Percentiles rank a stretch among this genome's conserved stretches.
Evolutionary conservation across 2,797 vertebrate genomes (phyloP).

Genomic region (Sebastes wilsoni): DNA sequence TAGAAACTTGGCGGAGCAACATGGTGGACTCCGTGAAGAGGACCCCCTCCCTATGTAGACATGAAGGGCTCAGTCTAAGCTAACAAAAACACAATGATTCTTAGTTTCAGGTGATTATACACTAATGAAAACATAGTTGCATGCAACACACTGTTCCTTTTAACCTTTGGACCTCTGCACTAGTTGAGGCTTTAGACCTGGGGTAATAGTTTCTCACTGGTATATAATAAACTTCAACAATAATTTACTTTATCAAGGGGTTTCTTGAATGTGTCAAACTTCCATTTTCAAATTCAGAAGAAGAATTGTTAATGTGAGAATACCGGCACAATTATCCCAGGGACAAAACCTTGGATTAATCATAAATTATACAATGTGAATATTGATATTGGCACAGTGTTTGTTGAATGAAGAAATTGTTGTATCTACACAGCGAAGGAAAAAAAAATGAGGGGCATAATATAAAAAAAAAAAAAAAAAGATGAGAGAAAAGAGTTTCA

Average conservation of each 20-base stretch:
- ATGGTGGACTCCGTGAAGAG: neutral
- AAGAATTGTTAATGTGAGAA: neutral
- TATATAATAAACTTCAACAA: neutral
- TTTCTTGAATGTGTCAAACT: neutral
- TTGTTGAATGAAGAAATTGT: neutral
- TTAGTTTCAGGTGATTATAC: neutral
- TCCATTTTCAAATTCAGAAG: neutral
- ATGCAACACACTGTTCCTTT: neutral
- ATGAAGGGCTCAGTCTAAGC: neutral
- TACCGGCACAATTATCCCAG: neutral
- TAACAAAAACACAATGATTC: neutral
- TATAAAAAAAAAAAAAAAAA: no score
- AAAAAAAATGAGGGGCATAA: neutral
- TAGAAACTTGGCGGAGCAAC: no score
- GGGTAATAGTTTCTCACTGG: neutral
- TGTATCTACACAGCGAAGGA: neutral
- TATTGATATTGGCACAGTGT: neutral
- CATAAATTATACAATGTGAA: neutral
- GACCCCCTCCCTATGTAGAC: neutral
- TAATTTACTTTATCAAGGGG: neutral
- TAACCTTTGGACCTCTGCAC: neutral
- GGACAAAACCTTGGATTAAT: neutral
- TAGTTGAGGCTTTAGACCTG: neutral
- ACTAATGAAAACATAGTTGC: neutral
- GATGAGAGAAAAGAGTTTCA: neutral